Percentiles rank a stretch among this genome's conserved stretches.
Evolutionary conservation across 2,888 invertebrate genomes (phyloP).

Genomic region (Cheilosia scutellata): DNA sequence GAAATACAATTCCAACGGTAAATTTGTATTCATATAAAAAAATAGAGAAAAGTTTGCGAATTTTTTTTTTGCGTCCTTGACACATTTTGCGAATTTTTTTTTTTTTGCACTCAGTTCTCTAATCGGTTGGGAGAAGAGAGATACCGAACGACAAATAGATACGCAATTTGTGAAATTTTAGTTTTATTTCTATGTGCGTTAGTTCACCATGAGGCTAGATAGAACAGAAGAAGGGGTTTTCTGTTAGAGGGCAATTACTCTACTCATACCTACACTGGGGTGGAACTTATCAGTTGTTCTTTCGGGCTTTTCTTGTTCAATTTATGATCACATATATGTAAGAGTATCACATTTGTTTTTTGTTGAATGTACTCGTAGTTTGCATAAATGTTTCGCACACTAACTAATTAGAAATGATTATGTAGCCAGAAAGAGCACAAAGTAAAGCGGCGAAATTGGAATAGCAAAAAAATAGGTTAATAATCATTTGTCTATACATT

Average conservation of each 20-base stretch:
- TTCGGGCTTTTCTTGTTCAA: slow-evolving; percentile 17
- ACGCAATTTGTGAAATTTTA: slow-evolving; percentile 32
- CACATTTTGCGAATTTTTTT: slow-evolving; percentile 57
- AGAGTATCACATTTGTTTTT: neutral
- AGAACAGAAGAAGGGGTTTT: neutral
- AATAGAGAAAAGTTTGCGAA: slow-evolving; percentile 39
- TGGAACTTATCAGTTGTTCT: slow-evolving; percentile 55
- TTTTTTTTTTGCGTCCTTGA: slow-evolving; percentile 66
- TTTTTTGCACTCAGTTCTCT: neutral
- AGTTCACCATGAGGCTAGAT: neutral
- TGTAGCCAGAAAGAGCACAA: neutral
- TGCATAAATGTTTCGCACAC: slow-evolving; percentile 14
- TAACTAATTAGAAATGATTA: slow-evolving; percentile 46
- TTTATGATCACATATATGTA: slow-evolving; percentile 14
- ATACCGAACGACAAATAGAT: neutral
- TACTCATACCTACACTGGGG: slow-evolving; percentile 16
- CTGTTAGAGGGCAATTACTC: neutral
- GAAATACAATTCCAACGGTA: slow-evolving; percentile 42
- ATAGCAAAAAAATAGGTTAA: slow-evolving; percentile 45
- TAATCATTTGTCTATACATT: slow-evolving; percentile 32
- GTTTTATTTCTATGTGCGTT: neutral
- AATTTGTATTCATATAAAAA: slow-evolving; percentile 23
- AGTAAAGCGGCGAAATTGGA: neutral
- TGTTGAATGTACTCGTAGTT: neutral
- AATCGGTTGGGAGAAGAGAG: neutral